Evolutionary conservation across 2,888 invertebrate genomes (phyloP).

Genomic region (Cantharis nigra): DNA sequence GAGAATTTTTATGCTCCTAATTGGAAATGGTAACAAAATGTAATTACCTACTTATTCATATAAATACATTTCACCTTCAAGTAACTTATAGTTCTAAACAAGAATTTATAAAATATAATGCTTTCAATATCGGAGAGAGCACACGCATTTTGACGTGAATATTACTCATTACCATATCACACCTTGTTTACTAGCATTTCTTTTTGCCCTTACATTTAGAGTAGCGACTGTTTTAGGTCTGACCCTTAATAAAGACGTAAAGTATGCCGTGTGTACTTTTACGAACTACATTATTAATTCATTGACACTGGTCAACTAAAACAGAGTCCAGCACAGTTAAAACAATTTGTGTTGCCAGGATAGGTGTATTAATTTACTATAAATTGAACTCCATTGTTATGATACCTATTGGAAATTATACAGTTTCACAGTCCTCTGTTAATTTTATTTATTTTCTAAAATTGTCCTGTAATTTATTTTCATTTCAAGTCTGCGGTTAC

Average conservation of each 20-base stretch:
- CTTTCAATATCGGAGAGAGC: conserved; percentile 26
- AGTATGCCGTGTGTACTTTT: conserved; percentile 17
- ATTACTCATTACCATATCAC: conserved; percentile 28
- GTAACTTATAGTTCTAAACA: neutral
- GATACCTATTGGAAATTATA: neutral
- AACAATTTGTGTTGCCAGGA: neutral
- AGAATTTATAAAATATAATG: conserved; percentile 23
- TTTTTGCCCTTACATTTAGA: conserved; percentile 21
- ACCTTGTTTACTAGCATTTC: conserved; percentile 29
- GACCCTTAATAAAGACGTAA: conserved; percentile 17
- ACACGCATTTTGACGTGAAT: conserved; percentile 34
- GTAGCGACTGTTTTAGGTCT: conserved; percentile 13
- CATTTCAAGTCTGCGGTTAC: neutral
- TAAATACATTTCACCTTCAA: no score
- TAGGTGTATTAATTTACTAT: neutral
- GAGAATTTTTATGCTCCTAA: neutral
- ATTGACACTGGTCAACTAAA: conserved; percentile 11
- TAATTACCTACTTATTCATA: neutral
- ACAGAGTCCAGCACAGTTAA: neutral
- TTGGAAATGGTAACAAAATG: neutral
- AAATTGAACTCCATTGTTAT: neutral
- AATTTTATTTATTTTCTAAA: neutral
- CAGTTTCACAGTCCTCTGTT: neutral
- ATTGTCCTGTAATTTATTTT: neutral
- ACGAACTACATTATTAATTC: conserved; percentile 22